Conservation (phyloP, 2,113 vertebrate genomes). For the Crotalus horridus region DNA sequence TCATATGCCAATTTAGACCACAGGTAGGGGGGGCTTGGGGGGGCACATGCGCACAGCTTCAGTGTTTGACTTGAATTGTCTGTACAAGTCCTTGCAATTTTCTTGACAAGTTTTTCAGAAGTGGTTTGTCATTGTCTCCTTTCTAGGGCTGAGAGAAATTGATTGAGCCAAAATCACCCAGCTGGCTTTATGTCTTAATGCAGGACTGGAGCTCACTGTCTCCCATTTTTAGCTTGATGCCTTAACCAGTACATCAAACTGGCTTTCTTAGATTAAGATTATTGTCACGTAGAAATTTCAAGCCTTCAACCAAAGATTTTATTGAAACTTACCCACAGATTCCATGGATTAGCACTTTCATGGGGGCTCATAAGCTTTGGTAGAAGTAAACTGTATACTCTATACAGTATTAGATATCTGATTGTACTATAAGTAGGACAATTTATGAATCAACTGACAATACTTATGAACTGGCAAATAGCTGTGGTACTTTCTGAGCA, state of each 20-base stretch:
- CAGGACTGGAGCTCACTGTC: neutral
- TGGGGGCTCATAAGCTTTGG: neutral
- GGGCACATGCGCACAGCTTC: neutral
- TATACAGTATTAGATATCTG: neutral
- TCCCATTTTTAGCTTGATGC: neutral
- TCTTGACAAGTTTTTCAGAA: neutral
- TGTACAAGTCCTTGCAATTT: neutral
- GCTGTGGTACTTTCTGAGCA: neutral
- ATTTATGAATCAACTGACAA: neutral
- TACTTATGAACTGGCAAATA: neutral
- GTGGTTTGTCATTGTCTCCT: neutral
- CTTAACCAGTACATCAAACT: neutral
- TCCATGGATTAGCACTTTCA: neutral
- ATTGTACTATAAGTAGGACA: neutral
- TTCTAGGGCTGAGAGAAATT: neutral
- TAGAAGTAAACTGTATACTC: neutral
- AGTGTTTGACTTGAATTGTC: neutral
- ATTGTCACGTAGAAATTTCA: neutral
- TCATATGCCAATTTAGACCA: neutral
- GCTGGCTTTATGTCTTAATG: neutral
- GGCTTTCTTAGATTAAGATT: neutral
- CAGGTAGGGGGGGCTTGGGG: rapidly evolving
- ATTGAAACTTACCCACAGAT: neutral
- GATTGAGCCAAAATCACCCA: neutral
- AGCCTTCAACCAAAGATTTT: neutral